phyloP scores from a whole-genome alignment of 2,113 vertebrate genomes.

The Paramormyrops kingsleyae region DNA sequence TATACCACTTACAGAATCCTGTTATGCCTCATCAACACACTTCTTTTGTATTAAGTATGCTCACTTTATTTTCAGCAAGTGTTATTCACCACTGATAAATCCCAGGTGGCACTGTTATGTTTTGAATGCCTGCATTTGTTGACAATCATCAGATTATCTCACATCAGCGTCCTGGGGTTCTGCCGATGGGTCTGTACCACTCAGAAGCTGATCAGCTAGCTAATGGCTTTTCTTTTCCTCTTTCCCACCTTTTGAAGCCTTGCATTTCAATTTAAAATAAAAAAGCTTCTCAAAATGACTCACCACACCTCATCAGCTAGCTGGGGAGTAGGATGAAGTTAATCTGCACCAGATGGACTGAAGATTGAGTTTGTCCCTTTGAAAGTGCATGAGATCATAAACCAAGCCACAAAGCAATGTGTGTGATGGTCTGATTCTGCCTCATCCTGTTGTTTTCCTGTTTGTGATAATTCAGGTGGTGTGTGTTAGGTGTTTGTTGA shows the following conservation, averaged over 20 bases:
- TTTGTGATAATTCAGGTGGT: background rate
- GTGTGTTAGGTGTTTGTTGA: slow-evolving; percentile 4
- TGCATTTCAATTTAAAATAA: background rate
- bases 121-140: background rate
- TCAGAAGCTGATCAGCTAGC: background rate
- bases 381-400: slow-evolving; percentile 52
- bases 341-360: slow-evolving; percentile 45
- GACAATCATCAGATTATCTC: background rate
- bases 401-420: slow-evolving; percentile 45
- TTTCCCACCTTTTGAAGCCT: background rate
- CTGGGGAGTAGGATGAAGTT: slow-evolving; percentile 29
- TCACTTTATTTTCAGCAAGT: background rate
- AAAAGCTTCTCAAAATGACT: background rate
- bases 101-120: background rate
- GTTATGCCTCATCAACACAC: background rate
- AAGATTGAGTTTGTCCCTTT: slow-evolving; percentile 32
- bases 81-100: background rate
- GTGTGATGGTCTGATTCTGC: slow-evolving; percentile 20
- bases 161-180: background rate
- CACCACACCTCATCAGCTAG: background rate
- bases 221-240: background rate
- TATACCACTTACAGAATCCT: background rate
- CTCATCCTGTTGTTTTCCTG: slow-evolving; percentile 16
- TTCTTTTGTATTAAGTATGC: background rate
- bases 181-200: background rate